Conservation (phyloP, 1,140 invertebrate genomes). For the Drosophila sturtevanti region DNA sequence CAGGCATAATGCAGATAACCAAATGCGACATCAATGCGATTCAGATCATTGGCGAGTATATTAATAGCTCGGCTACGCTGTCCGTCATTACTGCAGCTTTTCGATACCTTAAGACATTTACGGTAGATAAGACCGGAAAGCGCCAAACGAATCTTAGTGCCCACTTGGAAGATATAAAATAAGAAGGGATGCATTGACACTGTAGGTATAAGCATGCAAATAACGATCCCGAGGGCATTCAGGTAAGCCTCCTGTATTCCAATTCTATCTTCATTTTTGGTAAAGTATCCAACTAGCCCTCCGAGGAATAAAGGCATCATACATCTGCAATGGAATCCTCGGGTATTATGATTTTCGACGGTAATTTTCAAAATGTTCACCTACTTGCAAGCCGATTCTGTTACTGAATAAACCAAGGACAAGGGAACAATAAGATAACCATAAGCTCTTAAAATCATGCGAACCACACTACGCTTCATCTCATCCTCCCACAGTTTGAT, state of each 20-base stretch:
- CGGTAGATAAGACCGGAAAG: constrained; percentile 92
- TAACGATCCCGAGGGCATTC: constrained; percentile 88
- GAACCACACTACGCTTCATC: constrained; percentile 82
- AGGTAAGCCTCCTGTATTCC: constrained; percentile 85
- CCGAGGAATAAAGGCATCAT: constrained; percentile 88
- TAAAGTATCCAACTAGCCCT: constrained; percentile 88
- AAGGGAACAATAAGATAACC: constrained; percentile 83
- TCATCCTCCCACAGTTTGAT: constrained; percentile 70
- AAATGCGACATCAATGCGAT: constrained; percentile 87
- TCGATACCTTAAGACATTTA: constrained; percentile 88
- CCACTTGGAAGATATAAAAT: constrained; percentile 88
- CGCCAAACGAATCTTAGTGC: constrained; percentile 90
- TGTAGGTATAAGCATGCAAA: constrained; percentile 86
- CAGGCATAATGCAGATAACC: constrained; percentile 87
- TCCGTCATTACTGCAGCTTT: constrained; percentile 90
- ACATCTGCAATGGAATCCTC: constrained; percentile 84
- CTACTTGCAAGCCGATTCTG: constrained; percentile 85
- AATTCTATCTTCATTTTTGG: constrained; percentile 83
- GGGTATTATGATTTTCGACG: no score
- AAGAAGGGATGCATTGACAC: constrained; percentile 91
- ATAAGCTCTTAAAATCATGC: constrained; percentile 84
- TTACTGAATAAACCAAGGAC: constrained; percentile 83
- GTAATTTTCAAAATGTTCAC: constrained; percentile 17
- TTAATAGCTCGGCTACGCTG: constrained; percentile 94
- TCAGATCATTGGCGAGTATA: constrained; percentile 93